Evolutionary conservation across 2,888 invertebrate species (phyloP).

Genomic region (Apamea anceps): DNA sequence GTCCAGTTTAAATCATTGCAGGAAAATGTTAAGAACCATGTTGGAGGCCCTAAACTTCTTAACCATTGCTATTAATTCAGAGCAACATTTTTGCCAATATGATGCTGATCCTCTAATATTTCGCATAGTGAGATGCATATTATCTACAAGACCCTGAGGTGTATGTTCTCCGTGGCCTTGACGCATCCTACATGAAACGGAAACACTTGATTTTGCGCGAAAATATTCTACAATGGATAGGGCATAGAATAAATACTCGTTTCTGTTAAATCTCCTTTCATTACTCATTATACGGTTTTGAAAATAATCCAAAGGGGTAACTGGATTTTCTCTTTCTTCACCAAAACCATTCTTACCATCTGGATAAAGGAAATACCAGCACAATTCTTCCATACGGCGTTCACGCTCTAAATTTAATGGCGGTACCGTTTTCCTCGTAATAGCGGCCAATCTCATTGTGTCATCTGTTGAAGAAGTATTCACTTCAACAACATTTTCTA

Average conservation of each 20-base stretch:
- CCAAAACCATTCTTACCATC: slow-evolving; percentile 65
- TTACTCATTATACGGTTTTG: background rate
- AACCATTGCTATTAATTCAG: slow-evolving; percentile 72
- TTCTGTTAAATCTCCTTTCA: slow-evolving; percentile 11
- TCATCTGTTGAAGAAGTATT: no score
- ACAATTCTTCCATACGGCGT: slow-evolving; percentile 39
- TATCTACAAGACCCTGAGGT: slow-evolving; percentile 46
- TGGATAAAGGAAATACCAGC: no score
- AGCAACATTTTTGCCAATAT: slow-evolving; percentile 68
- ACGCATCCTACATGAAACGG: slow-evolving; percentile 54
- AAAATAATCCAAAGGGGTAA: slow-evolving; percentile 61
- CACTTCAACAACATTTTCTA: no score
- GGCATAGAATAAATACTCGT: slow-evolving; percentile 30
- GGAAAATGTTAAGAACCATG: slow-evolving; percentile 71
- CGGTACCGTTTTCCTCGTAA: slow-evolving; percentile 33
- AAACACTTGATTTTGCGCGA: slow-evolving; percentile 16
- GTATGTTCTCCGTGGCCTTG: slow-evolving; percentile 55
- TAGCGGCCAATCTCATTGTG: no score
- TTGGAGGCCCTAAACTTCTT: slow-evolving; percentile 71
- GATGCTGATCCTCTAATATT: slow-evolving; percentile 70
- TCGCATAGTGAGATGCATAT: slow-evolving; percentile 72
- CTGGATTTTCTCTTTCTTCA: slow-evolving; percentile 53
- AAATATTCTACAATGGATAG: slow-evolving; percentile 11
- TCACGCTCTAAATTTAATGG: slow-evolving; percentile 41
- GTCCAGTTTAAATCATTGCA: slow-evolving; percentile 70